These are phyloP conservation scores for Dendroctonus valens DNA, from an alignment of 1,140 invertebrate genomes.

Conservation along the genomic window DNA sequence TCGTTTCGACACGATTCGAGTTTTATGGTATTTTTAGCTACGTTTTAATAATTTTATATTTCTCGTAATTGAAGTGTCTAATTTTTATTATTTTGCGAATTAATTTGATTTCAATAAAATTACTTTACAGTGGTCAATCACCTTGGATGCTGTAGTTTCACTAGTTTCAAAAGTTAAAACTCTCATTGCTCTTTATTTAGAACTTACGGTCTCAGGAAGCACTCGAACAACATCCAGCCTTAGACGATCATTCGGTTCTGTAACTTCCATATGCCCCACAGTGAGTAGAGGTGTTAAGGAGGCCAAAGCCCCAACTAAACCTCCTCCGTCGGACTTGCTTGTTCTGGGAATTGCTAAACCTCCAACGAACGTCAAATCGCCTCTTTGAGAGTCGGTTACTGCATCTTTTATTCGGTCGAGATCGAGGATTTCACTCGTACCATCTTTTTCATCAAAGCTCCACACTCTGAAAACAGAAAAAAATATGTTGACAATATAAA, in stretches of 20 bases:
- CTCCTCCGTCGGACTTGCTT: slow-evolving; percentile 38
- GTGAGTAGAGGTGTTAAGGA: slow-evolving; percentile 51
- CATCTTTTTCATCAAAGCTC: slow-evolving; percentile 68
- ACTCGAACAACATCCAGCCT: slow-evolving; percentile 52
- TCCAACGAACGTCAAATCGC: slow-evolving; percentile 58
- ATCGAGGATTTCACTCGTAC: slow-evolving; percentile 65
- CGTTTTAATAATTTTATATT: too few species aligned
- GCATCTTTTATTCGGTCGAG: slow-evolving; percentile 60
- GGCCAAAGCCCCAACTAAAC: slow-evolving; percentile 45
- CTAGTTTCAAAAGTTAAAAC: not conserved
- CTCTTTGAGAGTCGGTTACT: slow-evolving; percentile 61
- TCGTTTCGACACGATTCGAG: too few species aligned
- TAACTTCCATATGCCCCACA: slow-evolving; percentile 54
- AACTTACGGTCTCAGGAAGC: slow-evolving; percentile 55
- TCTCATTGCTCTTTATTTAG: too few species aligned
- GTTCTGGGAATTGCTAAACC: slow-evolving; percentile 58
- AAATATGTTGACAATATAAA: too few species aligned
- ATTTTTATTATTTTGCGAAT: too few species aligned
- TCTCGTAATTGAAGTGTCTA: too few species aligned
- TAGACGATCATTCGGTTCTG: slow-evolving; percentile 51
- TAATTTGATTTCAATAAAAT: too few species aligned
- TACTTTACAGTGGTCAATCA: too few species aligned
- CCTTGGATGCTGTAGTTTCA: too few species aligned
- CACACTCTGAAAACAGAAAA: slow-evolving; percentile 55
- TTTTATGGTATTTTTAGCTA: too few species aligned